phyloP scores from a whole-genome alignment of 2,888 invertebrate species.

The Cephus runcator region DNA sequence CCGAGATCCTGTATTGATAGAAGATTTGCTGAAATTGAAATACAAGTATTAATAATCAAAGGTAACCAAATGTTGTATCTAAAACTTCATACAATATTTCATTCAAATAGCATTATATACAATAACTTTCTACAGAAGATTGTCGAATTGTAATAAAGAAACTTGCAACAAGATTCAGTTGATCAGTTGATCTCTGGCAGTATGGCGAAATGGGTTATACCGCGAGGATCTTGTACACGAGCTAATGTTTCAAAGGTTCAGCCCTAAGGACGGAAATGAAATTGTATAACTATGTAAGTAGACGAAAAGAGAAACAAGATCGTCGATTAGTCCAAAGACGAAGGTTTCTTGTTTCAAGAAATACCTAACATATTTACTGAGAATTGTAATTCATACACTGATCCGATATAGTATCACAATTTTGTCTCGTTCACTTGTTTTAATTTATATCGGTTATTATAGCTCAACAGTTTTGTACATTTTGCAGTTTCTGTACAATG shows the following conservation, averaged over 20 bases:
- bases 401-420: not conserved
- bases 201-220: conserved; percentile 19
- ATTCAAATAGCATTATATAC: not conserved
- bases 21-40: conserved; percentile 21
- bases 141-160: not conserved
- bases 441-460: not conserved
- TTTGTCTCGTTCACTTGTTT: not conserved
- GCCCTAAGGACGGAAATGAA: not conserved
- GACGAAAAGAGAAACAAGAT: not conserved
- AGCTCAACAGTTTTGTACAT: not conserved
- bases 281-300: not conserved
- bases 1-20: conserved; percentile 16
- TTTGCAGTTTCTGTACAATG: not conserved
- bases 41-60: conserved; percentile 14
- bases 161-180: conserved; percentile 1
- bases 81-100: not conserved
- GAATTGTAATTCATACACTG: too few species aligned
- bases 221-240: conserved; percentile 5
- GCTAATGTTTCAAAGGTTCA: conserved; percentile 1
- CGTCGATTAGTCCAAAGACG: too few species aligned
- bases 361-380: too few species aligned
- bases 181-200: conserved; percentile 19
- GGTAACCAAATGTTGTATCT: not conserved
- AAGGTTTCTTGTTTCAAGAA: too few species aligned
- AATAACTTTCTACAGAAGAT: too few species aligned